Conservation (phyloP, 2,888 invertebrate genomes). For the Heliconius ismenius region DNA sequence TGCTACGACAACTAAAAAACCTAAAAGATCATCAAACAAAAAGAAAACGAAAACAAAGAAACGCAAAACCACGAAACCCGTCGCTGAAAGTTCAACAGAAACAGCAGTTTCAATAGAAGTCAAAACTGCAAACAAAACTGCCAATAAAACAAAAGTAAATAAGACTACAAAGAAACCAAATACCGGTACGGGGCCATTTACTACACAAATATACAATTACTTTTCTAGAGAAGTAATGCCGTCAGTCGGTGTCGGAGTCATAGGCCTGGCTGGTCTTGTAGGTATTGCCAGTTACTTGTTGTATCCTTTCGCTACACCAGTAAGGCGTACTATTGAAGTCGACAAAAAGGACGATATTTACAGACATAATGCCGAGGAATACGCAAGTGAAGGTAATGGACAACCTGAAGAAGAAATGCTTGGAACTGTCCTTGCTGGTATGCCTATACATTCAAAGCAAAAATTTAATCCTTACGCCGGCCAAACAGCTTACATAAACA, state of each 20-base stretch:
- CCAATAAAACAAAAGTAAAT: constrained; percentile 77
- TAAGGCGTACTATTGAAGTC: constrained; percentile 85
- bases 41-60: constrained; percentile 83
- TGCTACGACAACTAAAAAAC: constrained; percentile 74
- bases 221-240: constrained; percentile 91
- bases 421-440: constrained; percentile 87
- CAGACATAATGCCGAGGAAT: constrained; percentile 86
- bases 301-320: constrained; percentile 86
- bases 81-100: constrained; percentile 59
- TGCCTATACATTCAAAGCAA: constrained; percentile 80
- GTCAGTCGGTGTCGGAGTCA: constrained; percentile 88
- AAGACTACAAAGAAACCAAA: constrained; percentile 72
- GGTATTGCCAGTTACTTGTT: constrained; percentile 89
- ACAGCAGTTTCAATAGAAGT: constrained; percentile 66
- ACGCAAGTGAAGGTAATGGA: constrained; percentile 84
- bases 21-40: constrained; percentile 69
- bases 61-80: constrained; percentile 79
- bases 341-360: constrained; percentile 85
- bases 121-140: constrained; percentile 70
- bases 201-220: constrained; percentile 89
- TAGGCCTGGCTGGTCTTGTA: constrained; percentile 87
- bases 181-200: constrained; percentile 80
- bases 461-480: constrained; percentile 74
- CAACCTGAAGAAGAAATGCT: constrained; percentile 90
- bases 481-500: constrained; percentile 68